phyloP scores from a whole-genome alignment of 2,113 vertebrate species.

The Mesoclemmys tuberculata region DNA sequence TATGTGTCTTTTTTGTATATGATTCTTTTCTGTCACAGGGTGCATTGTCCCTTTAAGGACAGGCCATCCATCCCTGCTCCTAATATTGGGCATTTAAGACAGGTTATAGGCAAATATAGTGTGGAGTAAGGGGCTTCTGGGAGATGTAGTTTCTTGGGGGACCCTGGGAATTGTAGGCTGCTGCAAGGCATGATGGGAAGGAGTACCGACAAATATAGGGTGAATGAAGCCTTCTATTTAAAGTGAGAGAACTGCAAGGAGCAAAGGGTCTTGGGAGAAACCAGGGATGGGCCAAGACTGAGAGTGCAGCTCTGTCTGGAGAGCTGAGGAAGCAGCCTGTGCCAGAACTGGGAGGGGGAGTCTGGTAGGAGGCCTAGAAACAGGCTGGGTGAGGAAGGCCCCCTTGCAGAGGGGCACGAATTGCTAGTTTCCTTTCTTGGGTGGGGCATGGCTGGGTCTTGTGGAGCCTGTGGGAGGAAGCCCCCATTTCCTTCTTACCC shows the following conservation, averaged over 20 bases:
- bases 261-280: neutral
- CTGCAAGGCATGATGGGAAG: neutral
- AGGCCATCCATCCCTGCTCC: neutral
- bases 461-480: rapidly evolving
- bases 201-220: neutral
- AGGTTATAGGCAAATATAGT: neutral
- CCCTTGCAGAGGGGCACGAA: neutral
- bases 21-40: rapidly evolving
- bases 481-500: neutral
- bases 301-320: neutral
- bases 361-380: neutral
- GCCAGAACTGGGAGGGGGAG: neutral
- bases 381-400: neutral
- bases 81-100: neutral
- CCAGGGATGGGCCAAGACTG: neutral
- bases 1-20: neutral
- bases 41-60: neutral
- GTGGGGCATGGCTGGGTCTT: neutral
- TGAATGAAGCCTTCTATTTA: neutral
- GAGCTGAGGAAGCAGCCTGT: neutral
- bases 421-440: neutral
- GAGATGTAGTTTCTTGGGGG: neutral
- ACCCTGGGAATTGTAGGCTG: rapidly evolving
- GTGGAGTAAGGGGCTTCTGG: neutral
- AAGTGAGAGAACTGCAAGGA: neutral